phyloP scores from a whole-genome alignment of 2,113 vertebrate species.

The Heteronetta atricapilla region DNA sequence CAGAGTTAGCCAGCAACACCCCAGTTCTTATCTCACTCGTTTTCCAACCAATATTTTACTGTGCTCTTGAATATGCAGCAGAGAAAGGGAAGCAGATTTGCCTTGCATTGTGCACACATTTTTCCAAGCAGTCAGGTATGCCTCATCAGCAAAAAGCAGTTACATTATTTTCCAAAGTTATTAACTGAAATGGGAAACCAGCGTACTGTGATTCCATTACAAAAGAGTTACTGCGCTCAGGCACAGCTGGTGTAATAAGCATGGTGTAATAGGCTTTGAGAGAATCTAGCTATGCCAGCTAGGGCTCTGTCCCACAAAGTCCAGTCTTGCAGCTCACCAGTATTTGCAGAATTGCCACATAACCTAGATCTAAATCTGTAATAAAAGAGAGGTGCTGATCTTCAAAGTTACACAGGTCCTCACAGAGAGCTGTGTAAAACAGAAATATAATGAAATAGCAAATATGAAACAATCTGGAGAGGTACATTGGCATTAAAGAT shows the following conservation, averaged over 20 bases:
- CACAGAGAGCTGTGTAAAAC: not conserved
- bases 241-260: not conserved
- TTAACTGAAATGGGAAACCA: slow-evolving; percentile 59
- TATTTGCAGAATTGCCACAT: not conserved
- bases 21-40: not conserved
- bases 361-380: not conserved
- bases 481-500: not conserved
- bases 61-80: slow-evolving; percentile 57
- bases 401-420: not conserved
- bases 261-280: not conserved
- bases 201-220: slow-evolving; percentile 49
- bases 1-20: not conserved
- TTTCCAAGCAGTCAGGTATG: slow-evolving; percentile 34
- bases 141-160: slow-evolving; percentile 62
- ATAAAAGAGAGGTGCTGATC: not conserved
- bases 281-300: not conserved
- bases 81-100: slow-evolving; percentile 28
- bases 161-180: slow-evolving; percentile 62
- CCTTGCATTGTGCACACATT: not conserved
- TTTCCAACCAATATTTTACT: not conserved
- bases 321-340: not conserved
- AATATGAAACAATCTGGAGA: not conserved
- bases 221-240: slow-evolving; percentile 49
- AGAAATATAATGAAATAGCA: not conserved
- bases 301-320: not conserved